phyloP scores from a whole-genome alignment of 2,113 vertebrate genomes.

The Ammodytes marinus region DNA sequence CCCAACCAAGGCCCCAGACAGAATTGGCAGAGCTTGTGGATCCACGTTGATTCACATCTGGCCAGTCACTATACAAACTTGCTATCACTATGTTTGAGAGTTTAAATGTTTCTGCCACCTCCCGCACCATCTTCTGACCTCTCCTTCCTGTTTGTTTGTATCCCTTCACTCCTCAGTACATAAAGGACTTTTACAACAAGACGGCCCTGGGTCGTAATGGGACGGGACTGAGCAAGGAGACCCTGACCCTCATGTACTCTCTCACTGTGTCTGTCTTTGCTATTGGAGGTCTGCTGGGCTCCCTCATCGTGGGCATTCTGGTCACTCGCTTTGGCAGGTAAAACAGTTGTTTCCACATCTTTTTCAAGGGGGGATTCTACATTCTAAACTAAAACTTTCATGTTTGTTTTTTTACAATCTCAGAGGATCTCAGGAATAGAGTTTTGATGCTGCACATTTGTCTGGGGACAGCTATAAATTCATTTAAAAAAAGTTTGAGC shows the following conservation, averaged over 20 bases:
- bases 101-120: background rate
- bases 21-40: too few relatives aligned
- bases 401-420: background rate
- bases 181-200: slow-evolving; percentile 93
- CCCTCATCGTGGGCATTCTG: slow-evolving; percentile 88
- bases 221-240: slow-evolving; percentile 74
- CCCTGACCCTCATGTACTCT: slow-evolving; percentile 90
- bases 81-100: too few relatives aligned
- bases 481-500: too few relatives aligned
- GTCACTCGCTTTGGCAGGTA: slow-evolving; percentile 91
- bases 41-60: too few relatives aligned
- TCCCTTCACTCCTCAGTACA: slow-evolving; percentile 81
- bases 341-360: slow-evolving; percentile 23
- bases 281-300: slow-evolving; percentile 90
- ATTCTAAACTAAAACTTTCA: background rate
- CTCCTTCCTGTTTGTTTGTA: background rate
- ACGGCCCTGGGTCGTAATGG: slow-evolving; percentile 86
- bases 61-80: too few relatives aligned
- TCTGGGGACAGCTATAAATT: too few relatives aligned
- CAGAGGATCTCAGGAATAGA: too few relatives aligned
- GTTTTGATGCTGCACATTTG: too few relatives aligned
- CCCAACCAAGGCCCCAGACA: too few relatives aligned
- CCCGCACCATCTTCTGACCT: background rate
- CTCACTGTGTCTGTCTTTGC: slow-evolving; percentile 92
- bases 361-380: background rate